Base-by-base conservation (phyloP, 35 echinoderm and acorn worm species). In the Strongylocentrotus purpuratus region DNA sequence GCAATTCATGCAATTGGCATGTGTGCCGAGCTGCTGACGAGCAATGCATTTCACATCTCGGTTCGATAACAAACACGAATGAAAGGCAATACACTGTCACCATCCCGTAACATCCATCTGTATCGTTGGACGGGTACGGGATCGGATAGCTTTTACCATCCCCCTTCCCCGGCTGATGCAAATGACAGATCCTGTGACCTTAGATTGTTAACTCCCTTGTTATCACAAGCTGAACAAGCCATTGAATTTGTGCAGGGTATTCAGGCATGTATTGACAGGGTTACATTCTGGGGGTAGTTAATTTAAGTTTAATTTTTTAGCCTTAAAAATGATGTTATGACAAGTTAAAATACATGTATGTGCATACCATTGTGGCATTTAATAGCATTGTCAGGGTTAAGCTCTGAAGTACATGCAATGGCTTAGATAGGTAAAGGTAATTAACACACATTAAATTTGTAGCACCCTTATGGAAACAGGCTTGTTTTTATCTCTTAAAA, bases 31-130 rank as follows among this genome's bases (percentile, higher is more conserved):
- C 65, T n/a, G n/a, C n/a, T 78, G 65, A 78, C 65, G 65, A 78
- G 65, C 65, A 78, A 78, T 78, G 65, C 65, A 78, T 78, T 78
- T 78, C 65, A 78, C 65, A 78, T 78, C 20, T 78, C 20, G 65
- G 65, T 78, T 9, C 65, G 20, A 78, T 78, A 78, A 78, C 65
- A 78, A 78, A 78, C 65, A 78, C 22, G 25, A 78, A 78, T 31
- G 65, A 78, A 78, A 78, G 65, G 65, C 65, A 78, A 28, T 78
- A 78, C 65, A 78, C 65, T 78, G 65, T 78, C 65, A 78, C 7
- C 65, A 28, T n/a, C 65, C 5, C n/a, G 65, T 78, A 28, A 78
- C 4, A n/a, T 2, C 18, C 65, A 78, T 71, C 61, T 71, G 61
- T 71, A 71, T 71, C 61, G 17, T 71, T n/a, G 25, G 25, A 71